Evolutionary conservation across 2,888 invertebrate genomes (phyloP).

Genomic region (Vannuccia rotundouncinata): DNA sequence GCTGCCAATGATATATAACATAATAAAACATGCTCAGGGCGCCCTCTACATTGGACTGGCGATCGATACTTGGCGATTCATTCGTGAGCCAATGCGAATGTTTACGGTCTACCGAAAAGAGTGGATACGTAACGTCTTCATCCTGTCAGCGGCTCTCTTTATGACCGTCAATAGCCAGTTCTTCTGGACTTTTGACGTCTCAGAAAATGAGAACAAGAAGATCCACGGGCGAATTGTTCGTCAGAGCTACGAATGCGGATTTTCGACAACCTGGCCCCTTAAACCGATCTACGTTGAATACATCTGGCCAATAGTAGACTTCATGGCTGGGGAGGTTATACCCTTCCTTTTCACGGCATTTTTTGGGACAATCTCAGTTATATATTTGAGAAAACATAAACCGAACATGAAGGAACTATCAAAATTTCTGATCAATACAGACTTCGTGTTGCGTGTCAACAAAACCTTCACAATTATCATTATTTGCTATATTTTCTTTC

Average conservation of each 20-base stretch:
- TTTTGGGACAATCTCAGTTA: background rate
- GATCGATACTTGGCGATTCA: constrained; percentile 34
- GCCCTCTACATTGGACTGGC: constrained; percentile 28
- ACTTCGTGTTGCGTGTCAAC: background rate
- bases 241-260: constrained; percentile 31
- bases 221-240: constrained; percentile 32
- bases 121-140: constrained; percentile 33
- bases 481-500: background rate
- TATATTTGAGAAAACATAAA: background rate
- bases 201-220: constrained; percentile 27
- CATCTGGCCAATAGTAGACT: constrained; percentile 36
- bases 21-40: constrained; percentile 13
- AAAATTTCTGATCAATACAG: background rate
- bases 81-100: constrained; percentile 25
- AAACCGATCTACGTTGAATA: constrained; percentile 10
- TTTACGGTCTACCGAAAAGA: constrained; percentile 11
- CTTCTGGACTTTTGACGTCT: constrained; percentile 37
- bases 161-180: constrained; percentile 31
- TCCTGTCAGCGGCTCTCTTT: constrained; percentile 13
- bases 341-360: constrained; percentile 24
- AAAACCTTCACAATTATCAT: background rate
- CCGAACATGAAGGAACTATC: background rate
- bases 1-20: constrained; percentile 22
- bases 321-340: constrained; percentile 29
- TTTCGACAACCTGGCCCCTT: constrained; percentile 25